Percentiles rank a stretch among this genome's conserved stretches.
These are phyloP conservation scores for Coracias cyanogaster DNA, from an alignment of 2,797 vertebrate species.

Conservation along the genomic window DNA sequence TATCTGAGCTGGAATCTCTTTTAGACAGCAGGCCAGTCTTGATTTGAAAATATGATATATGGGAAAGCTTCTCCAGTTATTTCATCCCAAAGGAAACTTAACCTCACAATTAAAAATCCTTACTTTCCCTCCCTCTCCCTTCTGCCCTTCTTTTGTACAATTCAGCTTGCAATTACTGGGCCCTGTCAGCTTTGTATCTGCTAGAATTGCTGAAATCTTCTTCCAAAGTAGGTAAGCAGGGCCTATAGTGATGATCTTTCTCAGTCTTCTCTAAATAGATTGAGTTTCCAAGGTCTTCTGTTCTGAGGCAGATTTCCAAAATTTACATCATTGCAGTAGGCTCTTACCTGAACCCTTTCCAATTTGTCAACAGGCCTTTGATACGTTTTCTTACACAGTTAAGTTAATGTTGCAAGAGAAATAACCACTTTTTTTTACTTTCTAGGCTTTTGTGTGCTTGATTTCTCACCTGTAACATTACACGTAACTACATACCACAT, in stretches of 20 bases:
- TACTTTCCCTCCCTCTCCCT: not conserved
- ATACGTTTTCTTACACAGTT: not conserved
- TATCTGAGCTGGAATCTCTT: not conserved
- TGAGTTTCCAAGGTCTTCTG: not conserved
- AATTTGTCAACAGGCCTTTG: not conserved
- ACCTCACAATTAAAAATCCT: not conserved
- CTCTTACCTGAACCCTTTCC: not conserved
- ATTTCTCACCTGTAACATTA: slow-evolving; percentile 3
- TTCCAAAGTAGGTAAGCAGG: not conserved
- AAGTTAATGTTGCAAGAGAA: slow-evolving; percentile 2
- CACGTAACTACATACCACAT: not conserved
- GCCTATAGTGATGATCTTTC: not conserved
- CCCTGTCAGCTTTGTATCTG: not conserved
- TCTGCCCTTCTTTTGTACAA: not conserved
- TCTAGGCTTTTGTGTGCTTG: not conserved
- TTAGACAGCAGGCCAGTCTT: not conserved
- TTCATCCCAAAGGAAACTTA: not conserved
- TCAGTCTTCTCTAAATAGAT: not conserved
- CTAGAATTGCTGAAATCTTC: not conserved
- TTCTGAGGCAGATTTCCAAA: slow-evolving; percentile 37
- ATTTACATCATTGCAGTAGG: not conserved
- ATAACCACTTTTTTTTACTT: not conserved
- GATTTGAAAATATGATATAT: not conserved
- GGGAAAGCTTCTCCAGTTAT: not conserved
- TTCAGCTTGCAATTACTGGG: not conserved